Conservation (phyloP, 2,797 vertebrate genomes). For the Leptoclinus maculatus region DNA sequence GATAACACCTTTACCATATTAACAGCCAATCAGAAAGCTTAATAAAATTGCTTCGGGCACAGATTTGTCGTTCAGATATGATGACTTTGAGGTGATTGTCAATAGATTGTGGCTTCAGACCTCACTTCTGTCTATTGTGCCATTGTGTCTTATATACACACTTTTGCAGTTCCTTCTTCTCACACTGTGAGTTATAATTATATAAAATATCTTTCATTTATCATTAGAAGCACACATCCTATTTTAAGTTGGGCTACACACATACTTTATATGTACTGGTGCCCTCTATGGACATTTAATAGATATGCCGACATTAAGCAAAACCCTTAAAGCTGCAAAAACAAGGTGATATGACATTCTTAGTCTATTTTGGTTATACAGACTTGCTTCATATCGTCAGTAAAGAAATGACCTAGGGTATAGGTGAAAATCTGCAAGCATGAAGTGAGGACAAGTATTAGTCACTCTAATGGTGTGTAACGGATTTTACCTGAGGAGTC, state of each 20-base stretch:
- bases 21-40: neutral
- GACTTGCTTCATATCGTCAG: neutral
- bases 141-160: neutral
- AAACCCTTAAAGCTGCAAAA: neutral
- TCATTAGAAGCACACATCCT: neutral
- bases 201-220: neutral
- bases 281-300: neutral
- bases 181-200: neutral
- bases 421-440: neutral
- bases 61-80: neutral
- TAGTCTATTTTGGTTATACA: neutral
- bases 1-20: neutral
- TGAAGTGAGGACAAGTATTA: neutral
- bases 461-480: constrained; percentile 12
- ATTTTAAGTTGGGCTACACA: neutral
- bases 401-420: neutral
- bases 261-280: neutral
- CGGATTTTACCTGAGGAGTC: neutral
- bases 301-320: constrained; percentile 1
- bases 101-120: neutral
- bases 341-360: neutral
- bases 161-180: neutral
- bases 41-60: neutral
- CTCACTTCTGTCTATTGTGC: neutral
- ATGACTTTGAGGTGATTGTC: neutral